phyloP scores from a whole-genome alignment of 2,113 vertebrate species.

The Elephantulus edwardii region DNA sequence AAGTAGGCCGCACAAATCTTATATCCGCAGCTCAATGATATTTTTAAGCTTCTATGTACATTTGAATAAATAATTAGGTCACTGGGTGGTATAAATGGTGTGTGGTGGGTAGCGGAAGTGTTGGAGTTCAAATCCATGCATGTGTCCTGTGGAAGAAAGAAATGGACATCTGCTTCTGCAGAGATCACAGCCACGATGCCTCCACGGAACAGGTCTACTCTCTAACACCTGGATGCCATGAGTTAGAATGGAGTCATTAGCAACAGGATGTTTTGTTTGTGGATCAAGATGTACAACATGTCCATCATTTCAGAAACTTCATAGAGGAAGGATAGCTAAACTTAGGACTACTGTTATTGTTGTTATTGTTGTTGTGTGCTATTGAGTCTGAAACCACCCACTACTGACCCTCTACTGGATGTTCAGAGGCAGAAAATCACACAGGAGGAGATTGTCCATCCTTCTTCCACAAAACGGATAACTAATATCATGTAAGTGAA shows the following conservation, averaged over 20 bases:
- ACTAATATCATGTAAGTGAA: conserved; percentile 1
- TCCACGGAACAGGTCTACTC: no score
- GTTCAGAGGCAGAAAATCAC: no score
- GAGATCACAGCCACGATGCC: neutral
- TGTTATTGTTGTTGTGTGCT: no score
- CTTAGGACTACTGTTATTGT: neutral
- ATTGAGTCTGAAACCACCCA: no score
- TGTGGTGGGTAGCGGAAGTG: neutral
- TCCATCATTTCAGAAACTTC: neutral
- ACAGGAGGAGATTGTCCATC: no score
- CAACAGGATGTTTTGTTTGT: neutral
- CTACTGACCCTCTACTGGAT: no score
- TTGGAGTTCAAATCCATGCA: neutral
- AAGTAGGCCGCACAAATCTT: neutral
- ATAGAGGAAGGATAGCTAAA: neutral
- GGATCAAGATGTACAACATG: neutral
- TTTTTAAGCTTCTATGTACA: neutral
- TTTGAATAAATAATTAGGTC: neutral
- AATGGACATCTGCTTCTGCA: neutral
- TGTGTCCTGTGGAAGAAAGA: neutral
- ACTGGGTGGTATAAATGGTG: neutral
- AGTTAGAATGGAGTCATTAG: no score
- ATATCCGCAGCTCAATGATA: neutral
- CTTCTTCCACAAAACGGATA: neutral
- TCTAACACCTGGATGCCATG: no score